A percentile compares a stretch with the other conserved stretches of the same genome.
phyloP scores from a whole-genome alignment of 2,888 invertebrate genomes.

The Cryptosula pallasiana region DNA sequence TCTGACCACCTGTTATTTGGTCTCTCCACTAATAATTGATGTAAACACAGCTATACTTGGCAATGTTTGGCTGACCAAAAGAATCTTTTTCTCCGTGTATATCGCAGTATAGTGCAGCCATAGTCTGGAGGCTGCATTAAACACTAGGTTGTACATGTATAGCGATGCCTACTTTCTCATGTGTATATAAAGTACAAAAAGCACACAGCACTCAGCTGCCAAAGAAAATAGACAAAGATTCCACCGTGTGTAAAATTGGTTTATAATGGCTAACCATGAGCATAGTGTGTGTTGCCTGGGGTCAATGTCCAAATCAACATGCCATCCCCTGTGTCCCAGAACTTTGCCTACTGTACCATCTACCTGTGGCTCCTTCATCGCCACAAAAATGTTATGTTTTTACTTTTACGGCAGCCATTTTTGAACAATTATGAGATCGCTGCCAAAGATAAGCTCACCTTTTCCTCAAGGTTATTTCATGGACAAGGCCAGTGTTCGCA shows the following conservation, averaged over 20 bases:
- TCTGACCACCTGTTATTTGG: too few species aligned
- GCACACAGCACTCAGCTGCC: neutral
- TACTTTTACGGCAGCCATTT: neutral
- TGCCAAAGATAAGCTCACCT: neutral
- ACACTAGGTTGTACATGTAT: too few species aligned
- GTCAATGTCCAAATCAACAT: neutral
- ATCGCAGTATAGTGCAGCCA: too few species aligned
- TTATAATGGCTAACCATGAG: neutral
- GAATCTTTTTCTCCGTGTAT: too few species aligned
- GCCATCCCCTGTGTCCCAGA: too few species aligned
- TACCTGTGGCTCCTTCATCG: neutral
- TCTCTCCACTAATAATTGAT: too few species aligned
- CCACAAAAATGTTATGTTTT: neutral
- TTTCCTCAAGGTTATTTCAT: neutral
- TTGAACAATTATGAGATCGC: neutral
- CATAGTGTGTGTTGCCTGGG: neutral
- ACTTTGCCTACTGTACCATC: too few species aligned
- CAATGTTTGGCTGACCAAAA: too few species aligned
- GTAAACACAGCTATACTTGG: too few species aligned
- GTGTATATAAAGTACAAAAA: neutral
- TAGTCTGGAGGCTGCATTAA: too few species aligned
- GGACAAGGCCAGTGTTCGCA: neutral
- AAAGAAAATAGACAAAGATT: neutral
- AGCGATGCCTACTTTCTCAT: too few species aligned
- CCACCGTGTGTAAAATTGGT: neutral